Conservation (phyloP, 2,888 invertebrate species). For the Biston betularia region DNA sequence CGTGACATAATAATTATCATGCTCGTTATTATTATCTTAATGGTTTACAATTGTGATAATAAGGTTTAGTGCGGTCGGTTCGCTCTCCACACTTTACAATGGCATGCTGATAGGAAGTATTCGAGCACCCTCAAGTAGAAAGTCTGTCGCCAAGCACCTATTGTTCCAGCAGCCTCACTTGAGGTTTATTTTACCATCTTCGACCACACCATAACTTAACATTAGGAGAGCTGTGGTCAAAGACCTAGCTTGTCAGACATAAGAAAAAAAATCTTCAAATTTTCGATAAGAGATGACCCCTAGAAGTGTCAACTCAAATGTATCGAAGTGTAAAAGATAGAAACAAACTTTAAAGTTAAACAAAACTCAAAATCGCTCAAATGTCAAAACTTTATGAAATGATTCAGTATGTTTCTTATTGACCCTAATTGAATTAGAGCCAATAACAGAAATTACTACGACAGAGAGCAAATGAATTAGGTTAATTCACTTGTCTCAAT, state of each 20-base stretch:
- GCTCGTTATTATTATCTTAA: conserved; percentile 4
- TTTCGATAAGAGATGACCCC: background rate
- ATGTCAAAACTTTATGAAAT: background rate
- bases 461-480: conserved; percentile 25
- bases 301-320: too few relatives aligned
- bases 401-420: conserved; percentile 13
- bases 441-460: conserved; percentile 11
- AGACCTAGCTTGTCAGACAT: too few relatives aligned
- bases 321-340: background rate
- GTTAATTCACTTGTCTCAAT: conserved; percentile 34
- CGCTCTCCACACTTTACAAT: too few relatives aligned
- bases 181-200: too few relatives aligned
- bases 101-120: too few relatives aligned
- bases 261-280: background rate
- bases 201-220: too few relatives aligned
- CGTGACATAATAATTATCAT: background rate
- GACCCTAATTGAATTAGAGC: conserved; percentile 29
- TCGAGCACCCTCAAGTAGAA: too few relatives aligned
- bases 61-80: too few relatives aligned
- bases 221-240: too few relatives aligned
- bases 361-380: background rate
- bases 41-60: background rate
- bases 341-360: background rate
- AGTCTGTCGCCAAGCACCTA: too few relatives aligned
- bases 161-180: too few relatives aligned